phyloP scores from a whole-genome alignment of 2,113 vertebrate species.

The Aramus guarauna region DNA sequence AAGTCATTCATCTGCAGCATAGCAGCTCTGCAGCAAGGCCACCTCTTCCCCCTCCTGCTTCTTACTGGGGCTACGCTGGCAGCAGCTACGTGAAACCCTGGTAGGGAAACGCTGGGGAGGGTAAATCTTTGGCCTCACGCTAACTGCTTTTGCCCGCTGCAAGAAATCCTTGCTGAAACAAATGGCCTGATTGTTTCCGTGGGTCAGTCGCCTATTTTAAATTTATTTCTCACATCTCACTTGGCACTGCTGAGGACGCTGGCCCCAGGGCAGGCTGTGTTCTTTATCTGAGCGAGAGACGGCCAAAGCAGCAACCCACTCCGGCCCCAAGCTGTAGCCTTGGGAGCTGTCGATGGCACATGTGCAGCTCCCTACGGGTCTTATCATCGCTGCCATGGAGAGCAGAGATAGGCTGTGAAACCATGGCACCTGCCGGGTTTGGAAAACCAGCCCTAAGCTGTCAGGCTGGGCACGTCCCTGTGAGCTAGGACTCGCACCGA shows the following conservation, averaged over 20 bases:
- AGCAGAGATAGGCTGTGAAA: neutral
- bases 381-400: neutral
- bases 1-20: constrained; percentile 54
- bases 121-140: neutral
- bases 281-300: neutral
- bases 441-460: neutral
- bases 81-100: neutral
- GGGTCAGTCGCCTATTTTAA: neutral
- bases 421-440: neutral
- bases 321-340: neutral
- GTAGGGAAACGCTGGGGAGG: neutral
- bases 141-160: neutral
- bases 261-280: neutral
- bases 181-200: neutral
- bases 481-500: neutral
- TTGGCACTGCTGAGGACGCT: neutral
- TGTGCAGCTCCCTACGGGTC: neutral
- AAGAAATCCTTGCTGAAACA: neutral
- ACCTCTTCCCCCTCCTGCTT: neutral
- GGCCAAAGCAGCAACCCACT: neutral
- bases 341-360: neutral
- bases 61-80: neutral
- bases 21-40: constrained; percentile 1
- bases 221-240: neutral
- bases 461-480: too few species aligned